A percentile compares a stretch with the other conserved stretches of the same genome.
These are phyloP conservation scores for Himalopsyche kuldschensis DNA, from an alignment of 2,888 invertebrate genomes.

Conservation along the genomic window DNA sequence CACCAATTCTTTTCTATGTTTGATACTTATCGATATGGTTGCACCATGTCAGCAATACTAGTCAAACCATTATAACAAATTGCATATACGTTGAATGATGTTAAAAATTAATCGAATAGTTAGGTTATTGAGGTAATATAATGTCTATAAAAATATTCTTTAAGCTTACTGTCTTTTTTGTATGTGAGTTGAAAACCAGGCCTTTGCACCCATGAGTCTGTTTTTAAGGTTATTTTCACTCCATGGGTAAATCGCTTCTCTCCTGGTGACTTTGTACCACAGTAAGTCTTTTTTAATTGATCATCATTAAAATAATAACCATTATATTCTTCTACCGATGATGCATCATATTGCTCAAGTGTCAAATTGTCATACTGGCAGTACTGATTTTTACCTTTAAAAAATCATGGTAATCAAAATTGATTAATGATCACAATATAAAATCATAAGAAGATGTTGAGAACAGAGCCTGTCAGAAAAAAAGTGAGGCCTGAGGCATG, in stretches of 20 bases:
- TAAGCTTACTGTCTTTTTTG: slow-evolving; percentile 50
- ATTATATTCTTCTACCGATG: slow-evolving; percentile 16
- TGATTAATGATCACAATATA: too few relatives aligned
- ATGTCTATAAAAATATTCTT: too few relatives aligned
- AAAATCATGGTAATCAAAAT: slow-evolving; percentile 40
- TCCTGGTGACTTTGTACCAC: slow-evolving; percentile 53
- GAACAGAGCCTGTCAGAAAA: too few relatives aligned
- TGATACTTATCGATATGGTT: too few relatives aligned
- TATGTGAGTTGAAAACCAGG: slow-evolving; percentile 67
- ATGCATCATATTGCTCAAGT: slow-evolving; percentile 44
- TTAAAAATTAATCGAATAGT: too few relatives aligned
- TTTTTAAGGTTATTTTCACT: slow-evolving; percentile 57
- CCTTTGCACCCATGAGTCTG: slow-evolving; percentile 59
- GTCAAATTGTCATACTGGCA: slow-evolving; percentile 62
- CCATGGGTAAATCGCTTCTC: slow-evolving; percentile 45
- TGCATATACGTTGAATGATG: too few relatives aligned
- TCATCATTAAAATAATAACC: background rate
- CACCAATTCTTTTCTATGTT: too few relatives aligned
- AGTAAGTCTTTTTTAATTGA: slow-evolving; percentile 51
- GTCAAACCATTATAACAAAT: too few relatives aligned
- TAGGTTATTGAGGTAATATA: too few relatives aligned
- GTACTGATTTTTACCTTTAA: slow-evolving; percentile 46
- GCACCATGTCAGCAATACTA: too few relatives aligned
- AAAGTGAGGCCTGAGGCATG: too few relatives aligned
- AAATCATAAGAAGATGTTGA: too few relatives aligned